Evolutionary conservation across 2,888 invertebrate species (phyloP).

Genomic region (Druceiella hillmani): DNA sequence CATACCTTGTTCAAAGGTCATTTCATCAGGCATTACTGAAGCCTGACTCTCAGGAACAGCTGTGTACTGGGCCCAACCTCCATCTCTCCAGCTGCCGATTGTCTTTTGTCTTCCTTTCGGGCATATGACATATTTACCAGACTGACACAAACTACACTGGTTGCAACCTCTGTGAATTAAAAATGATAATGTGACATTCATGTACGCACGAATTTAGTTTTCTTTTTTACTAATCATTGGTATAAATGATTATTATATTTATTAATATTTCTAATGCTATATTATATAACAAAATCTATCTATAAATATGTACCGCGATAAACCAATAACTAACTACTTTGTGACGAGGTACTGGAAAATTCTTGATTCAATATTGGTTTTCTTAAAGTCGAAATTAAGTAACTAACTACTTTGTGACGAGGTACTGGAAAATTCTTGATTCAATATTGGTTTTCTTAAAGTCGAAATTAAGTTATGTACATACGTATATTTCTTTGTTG

Average conservation of each 20-base stretch:
- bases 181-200: constrained; percentile 4
- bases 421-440: too few relatives aligned
- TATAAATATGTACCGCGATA: too few relatives aligned
- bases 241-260: not conserved
- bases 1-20: constrained; percentile 41
- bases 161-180: constrained; percentile 41
- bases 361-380: too few relatives aligned
- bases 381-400: too few relatives aligned
- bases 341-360: too few relatives aligned
- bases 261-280: too few relatives aligned
- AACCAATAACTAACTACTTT: too few relatives aligned
- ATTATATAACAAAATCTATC: too few relatives aligned
- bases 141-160: constrained; percentile 45
- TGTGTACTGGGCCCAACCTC: constrained; percentile 54
- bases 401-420: too few relatives aligned
- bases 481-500: too few relatives aligned
- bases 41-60: constrained; percentile 46
- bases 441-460: too few relatives aligned
- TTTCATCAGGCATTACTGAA: constrained; percentile 34
- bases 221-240: constrained; percentile 7
- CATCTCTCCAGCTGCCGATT: constrained; percentile 49
- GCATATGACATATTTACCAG: constrained; percentile 50
- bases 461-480: too few relatives aligned
- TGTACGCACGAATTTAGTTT: constrained; percentile 3
- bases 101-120: constrained; percentile 40